phyloP scores from a whole-genome alignment of 2,113 vertebrate genomes.

The Pomatorhinus ruficollis region DNA sequence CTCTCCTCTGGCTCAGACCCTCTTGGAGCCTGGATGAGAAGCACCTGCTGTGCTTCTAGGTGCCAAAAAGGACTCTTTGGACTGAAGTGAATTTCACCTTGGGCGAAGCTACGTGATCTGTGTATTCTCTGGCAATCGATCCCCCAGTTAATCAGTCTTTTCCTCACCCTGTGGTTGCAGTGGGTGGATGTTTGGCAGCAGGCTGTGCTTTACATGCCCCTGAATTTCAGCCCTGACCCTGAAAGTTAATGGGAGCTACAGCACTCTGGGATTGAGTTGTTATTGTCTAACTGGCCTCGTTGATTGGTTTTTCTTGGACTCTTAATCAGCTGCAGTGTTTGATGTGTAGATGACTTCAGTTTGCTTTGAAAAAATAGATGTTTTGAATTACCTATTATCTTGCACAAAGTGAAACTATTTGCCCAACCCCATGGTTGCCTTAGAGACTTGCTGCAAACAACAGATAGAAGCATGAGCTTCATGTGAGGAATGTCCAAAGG shows the following conservation, averaged over 20 bases:
- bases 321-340: not conserved
- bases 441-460: slow-evolving; percentile 35
- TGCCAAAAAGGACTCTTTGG: not conserved
- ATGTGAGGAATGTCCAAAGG: not conserved
- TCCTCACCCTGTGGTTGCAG: not conserved
- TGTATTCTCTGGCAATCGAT: not conserved
- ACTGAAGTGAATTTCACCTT: not conserved
- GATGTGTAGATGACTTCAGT: not conserved
- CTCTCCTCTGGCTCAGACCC: not conserved
- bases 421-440: not conserved
- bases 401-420: slow-evolving; percentile 31
- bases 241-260: not conserved
- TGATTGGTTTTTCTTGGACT: slow-evolving; percentile 12
- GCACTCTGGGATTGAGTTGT: not conserved
- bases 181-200: not conserved
- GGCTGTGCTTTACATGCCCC: not conserved
- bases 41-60: not conserved
- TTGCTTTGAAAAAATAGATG: slow-evolving; percentile 5
- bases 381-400: slow-evolving; percentile 47
- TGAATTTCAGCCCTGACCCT: not conserved
- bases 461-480: not conserved
- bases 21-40: not conserved
- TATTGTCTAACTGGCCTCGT: not conserved
- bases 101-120: not conserved
- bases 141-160: not conserved